Evolutionary conservation across 1,140 invertebrate genomes (phyloP).

Genomic region (Holotrichia oblita): DNA sequence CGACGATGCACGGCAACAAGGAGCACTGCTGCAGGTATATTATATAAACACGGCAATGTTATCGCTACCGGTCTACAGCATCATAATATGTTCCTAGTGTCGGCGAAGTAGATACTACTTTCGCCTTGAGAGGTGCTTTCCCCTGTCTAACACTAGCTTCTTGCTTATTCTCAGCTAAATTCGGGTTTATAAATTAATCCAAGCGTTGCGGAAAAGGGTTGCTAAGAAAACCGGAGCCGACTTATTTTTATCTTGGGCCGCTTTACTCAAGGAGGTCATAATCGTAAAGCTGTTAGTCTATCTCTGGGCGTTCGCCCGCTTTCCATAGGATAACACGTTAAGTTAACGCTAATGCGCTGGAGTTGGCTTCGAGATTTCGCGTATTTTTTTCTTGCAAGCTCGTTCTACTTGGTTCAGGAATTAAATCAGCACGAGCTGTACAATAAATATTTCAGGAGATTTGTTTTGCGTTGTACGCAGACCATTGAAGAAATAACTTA

Average conservation of each 20-base stretch:
- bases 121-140: background rate
- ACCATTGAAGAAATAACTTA: background rate
- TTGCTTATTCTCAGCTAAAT: conserved; percentile 20
- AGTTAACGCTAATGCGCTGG: conserved; percentile 15
- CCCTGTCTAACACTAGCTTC: background rate
- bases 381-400: background rate
- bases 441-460: conserved; percentile 6
- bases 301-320: conserved; percentile 2
- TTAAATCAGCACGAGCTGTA: background rate
- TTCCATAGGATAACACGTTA: conserved; percentile 15
- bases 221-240: conserved; percentile 10
- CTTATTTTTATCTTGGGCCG: conserved; percentile 11
- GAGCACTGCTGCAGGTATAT: background rate
- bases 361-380: conserved; percentile 15
- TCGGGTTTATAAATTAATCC: conserved; percentile 13
- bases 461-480: background rate
- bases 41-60: conserved; percentile 16
- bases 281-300: conserved; percentile 20
- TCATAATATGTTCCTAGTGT: conserved; percentile 33
- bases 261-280: conserved; percentile 12
- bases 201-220: conserved; percentile 1
- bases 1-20: conserved; percentile 38
- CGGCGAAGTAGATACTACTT: background rate
- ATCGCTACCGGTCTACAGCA: conserved; percentile 16
- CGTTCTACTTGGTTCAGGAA: background rate